phyloP scores from a whole-genome alignment of 37 sponge, comb jelly and placozoan species.

The Chondrosia reniformis region DNA sequence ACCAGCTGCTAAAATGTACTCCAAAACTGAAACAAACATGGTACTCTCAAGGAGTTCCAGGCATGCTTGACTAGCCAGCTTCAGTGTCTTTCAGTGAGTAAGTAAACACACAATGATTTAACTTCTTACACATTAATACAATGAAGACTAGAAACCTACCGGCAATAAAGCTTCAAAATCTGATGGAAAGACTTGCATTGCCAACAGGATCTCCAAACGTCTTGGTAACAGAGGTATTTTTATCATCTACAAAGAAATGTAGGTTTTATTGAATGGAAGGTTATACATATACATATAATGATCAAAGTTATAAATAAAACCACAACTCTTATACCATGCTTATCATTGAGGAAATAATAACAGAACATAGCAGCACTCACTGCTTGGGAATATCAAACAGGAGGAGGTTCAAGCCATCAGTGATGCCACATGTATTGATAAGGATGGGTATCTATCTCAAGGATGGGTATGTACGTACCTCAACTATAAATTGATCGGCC shows the following conservation, averaged over 20 bases:
- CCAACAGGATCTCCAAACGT: conserved; percentile 68
- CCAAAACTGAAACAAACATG: conserved; percentile 55
- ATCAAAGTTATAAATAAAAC: too few species aligned
- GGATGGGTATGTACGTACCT: conserved; percentile 13
- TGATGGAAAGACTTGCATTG: conserved; percentile 63
- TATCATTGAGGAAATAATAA: too few species aligned
- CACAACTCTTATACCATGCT: too few species aligned
- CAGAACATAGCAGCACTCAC: too few species aligned
- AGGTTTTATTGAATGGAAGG: too few species aligned
- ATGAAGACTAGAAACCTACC: conserved; percentile 34
- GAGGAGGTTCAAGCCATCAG: too few species aligned
- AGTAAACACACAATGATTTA: too few species aligned
- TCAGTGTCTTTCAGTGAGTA: conserved; percentile 31
- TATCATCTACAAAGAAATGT: conserved; percentile 42
- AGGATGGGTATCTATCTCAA: too few species aligned
- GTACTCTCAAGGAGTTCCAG: conserved; percentile 37
- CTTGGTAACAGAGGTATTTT: conserved; percentile 51
- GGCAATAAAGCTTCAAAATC: conserved; percentile 73
- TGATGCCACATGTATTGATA: too few species aligned
- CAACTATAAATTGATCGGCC: conserved; percentile 49
- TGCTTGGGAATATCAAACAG: too few species aligned
- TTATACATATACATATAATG: too few species aligned
- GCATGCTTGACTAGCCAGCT: conserved; percentile 68
- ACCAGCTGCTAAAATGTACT: conserved; percentile 76
- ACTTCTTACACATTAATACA: too few species aligned